Percentiles rank a stretch among this genome's conserved stretches.
Conservation (phyloP, 2,888 invertebrate species). For the Rhamphomyia laevipes region DNA sequence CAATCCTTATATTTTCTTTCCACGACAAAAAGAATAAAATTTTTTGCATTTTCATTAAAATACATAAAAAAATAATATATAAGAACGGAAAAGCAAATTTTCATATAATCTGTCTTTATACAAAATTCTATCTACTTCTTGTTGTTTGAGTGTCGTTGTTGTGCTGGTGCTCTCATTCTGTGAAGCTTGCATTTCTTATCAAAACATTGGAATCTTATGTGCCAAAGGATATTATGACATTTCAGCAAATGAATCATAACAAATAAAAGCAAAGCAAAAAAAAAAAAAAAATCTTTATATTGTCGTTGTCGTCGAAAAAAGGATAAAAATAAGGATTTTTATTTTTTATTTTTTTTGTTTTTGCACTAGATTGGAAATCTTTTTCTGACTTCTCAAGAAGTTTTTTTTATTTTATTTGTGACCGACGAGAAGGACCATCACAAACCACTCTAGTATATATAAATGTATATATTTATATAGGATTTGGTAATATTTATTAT, state of each 20-base stretch:
- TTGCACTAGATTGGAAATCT: too few relatives aligned
- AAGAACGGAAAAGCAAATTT: not conserved
- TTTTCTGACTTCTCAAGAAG: too few relatives aligned
- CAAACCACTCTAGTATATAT: too few relatives aligned
- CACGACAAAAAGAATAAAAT: too few relatives aligned
- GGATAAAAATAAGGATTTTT: not conserved
- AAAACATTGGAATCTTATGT: not conserved
- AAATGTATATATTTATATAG: too few relatives aligned
- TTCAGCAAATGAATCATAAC: not conserved
- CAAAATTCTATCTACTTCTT: not conserved
- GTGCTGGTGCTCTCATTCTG: not conserved
- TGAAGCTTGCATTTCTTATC: constrained; percentile 1
- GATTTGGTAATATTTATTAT: too few relatives aligned
- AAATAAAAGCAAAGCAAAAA: not conserved
- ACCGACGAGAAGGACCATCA: too few relatives aligned
- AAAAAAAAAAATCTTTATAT: not conserved
- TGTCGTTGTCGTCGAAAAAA: not conserved
- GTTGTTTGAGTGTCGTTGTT: not conserved
- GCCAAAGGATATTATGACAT: constrained; percentile 1
- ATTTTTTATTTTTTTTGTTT: too few relatives aligned
- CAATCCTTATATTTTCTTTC: too few relatives aligned
- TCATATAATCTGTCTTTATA: not conserved
- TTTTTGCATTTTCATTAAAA: not conserved
- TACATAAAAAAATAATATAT: not conserved
- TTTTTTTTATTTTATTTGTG: too few relatives aligned